Evolutionary conservation across 1,140 invertebrate species (phyloP), one percentile per base, ranked within the genome.

Genomic region (Zaprionus kolodkinae): DNA sequence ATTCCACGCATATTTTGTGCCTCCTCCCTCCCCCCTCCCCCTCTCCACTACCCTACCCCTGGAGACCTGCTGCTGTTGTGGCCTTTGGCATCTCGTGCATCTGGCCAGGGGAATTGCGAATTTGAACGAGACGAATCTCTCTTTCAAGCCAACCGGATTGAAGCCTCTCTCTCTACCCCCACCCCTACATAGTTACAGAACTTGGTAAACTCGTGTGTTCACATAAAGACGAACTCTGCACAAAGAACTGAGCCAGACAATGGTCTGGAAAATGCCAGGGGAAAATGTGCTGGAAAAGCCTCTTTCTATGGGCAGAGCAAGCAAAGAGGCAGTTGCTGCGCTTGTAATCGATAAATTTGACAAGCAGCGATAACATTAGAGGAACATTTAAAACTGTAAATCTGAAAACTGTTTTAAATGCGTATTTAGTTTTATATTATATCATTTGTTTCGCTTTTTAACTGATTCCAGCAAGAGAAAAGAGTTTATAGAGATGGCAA

Each of bases 1-100:
- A 1, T 21, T 21, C 21, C 5, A 15, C 25, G 67, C 76, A 67
- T 69, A 81, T 81, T 85, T 81, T 81, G 83, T 63, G 66, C 56
- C 82, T 50, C 17, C 1, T 10, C 3, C 45, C 6, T 1, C 3
- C 0, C 45, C 1, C 17, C 3, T 17, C 6, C 45, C 1, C 17
- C 3, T 17, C 6, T 1, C 3, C 1, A 1, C 45, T 11, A 9
- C 2, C 10, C 1, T 17, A 11, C 43, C 17, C 3, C 17, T 10
- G 15, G 45, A 50, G 45, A 50, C 45, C 45, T 50, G 45, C 17
- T 50, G 45, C 17, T 50, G 45, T 17, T 50, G 6, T 50, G 45
- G 10, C 12, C 40, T 25, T 9, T 15, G 33, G 13, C 21, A 12
- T 4, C 40, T 15, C 10, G 30, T 36, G 30, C 21, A 43, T 48